These are phyloP conservation scores for Rousettus leschenaultii DNA, from an alignment of 2,113 vertebrate genomes.

Conservation along the genomic window DNA sequence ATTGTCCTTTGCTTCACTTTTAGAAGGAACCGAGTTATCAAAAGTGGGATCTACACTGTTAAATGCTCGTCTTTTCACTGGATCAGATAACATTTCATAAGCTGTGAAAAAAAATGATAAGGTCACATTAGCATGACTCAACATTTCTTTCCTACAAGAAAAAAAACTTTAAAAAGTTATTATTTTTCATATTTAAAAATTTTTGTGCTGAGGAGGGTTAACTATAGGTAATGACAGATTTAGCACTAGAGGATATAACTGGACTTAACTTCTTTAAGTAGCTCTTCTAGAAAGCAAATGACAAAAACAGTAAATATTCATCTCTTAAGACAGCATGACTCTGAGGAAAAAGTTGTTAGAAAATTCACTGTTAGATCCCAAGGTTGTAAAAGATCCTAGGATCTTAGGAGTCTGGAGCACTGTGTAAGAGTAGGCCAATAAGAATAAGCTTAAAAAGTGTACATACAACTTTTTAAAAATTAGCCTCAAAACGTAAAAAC, in stretches of 20 bases:
- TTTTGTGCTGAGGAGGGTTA: not conserved
- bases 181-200: conserved; percentile 21
- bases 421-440: not conserved
- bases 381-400: not conserved
- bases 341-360: not conserved
- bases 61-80: conserved; percentile 95
- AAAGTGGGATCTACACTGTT: conserved; percentile 99
- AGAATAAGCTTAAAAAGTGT: not conserved
- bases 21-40: conserved; percentile 94
- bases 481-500: not conserved
- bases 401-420: not conserved
- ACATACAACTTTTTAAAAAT: not conserved
- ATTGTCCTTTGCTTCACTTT: conserved; percentile 95
- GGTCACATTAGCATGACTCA: conserved; percentile 1
- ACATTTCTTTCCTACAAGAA: not conserved
- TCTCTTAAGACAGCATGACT: not conserved
- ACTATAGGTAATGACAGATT: not conserved
- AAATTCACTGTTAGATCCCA: not conserved
- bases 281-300: not conserved
- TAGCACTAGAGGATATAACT: not conserved
- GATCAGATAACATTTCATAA: conserved; percentile 95
- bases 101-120: conserved; percentile 83
- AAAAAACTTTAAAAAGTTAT: not conserved
- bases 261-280: not conserved
- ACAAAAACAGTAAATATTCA: conserved; percentile 2